Conservation (phyloP, 1,140 invertebrate genomes). For the Saccostrea cuccullata region DNA sequence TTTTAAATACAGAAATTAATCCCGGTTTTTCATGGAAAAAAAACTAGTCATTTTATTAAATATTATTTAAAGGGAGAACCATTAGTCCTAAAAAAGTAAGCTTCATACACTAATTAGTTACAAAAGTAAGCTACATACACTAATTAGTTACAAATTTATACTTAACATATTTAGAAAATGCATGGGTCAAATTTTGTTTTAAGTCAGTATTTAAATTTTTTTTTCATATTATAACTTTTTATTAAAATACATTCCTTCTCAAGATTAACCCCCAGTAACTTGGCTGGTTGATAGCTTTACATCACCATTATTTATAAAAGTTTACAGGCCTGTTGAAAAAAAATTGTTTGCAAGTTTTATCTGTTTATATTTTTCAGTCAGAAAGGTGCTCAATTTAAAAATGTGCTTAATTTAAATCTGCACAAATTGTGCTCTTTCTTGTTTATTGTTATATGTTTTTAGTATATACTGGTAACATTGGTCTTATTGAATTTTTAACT, state of each 20-base stretch:
- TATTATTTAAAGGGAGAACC: background rate
- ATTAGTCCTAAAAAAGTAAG: too few species aligned
- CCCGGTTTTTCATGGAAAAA: background rate
- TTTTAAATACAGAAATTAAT: background rate
- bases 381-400: background rate
- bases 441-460: background rate
- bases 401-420: background rate
- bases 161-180: too few species aligned
- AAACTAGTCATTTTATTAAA: constrained; percentile 1
- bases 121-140: too few species aligned
- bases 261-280: background rate
- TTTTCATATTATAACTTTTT: background rate
- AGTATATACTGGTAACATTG: background rate
- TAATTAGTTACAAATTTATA: too few species aligned
- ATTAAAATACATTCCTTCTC: background rate
- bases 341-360: background rate
- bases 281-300: background rate
- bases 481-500: background rate
- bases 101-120: too few species aligned
- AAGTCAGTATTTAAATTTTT: background rate
- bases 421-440: constrained; percentile 24
- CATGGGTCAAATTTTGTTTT: background rate
- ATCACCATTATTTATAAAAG: background rate
- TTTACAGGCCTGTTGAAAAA: background rate
- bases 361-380: background rate